phyloP scores from a whole-genome alignment of 2,888 invertebrate genomes.

The Heliconius erato region DNA sequence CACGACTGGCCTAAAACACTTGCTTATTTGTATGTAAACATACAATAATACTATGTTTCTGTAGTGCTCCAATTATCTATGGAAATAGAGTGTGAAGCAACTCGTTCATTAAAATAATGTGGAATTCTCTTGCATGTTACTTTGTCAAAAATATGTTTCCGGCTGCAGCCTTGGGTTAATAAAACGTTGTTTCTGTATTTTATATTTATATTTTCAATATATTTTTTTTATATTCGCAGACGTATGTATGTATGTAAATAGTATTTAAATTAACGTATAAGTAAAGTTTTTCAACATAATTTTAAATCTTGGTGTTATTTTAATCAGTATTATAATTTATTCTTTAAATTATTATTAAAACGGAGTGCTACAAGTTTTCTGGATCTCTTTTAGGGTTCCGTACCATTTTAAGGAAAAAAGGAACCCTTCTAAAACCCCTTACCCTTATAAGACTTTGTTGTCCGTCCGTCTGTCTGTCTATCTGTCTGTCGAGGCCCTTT shows the following conservation, averaged over 20 bases:
- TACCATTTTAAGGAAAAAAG: no score
- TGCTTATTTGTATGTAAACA: slow-evolving; percentile 34
- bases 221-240: not conserved
- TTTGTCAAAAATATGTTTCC: slow-evolving; percentile 26
- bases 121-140: slow-evolving; percentile 25
- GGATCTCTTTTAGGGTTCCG: no score
- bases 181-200: slow-evolving; percentile 2
- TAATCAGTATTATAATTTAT: no score
- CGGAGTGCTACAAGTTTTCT: no score
- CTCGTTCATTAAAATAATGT: slow-evolving; percentile 29
- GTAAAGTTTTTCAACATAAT: not conserved
- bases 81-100: slow-evolving; percentile 33
- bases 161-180: not conserved
- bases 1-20: no score
- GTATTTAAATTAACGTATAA: not conserved
- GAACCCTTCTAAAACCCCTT: no score
- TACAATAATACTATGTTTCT: slow-evolving; percentile 32
- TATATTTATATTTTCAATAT: not conserved
- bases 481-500: no score
- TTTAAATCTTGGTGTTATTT: no score
- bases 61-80: slow-evolving; percentile 38
- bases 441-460: no score
- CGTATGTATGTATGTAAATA: not conserved
- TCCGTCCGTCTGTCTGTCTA: no score
- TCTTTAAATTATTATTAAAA: no score